Evolutionary conservation across 1,140 invertebrate genomes (phyloP), one percentile per base, ranked within the genome.

Genomic region (Drosophila jambulina): DNA sequence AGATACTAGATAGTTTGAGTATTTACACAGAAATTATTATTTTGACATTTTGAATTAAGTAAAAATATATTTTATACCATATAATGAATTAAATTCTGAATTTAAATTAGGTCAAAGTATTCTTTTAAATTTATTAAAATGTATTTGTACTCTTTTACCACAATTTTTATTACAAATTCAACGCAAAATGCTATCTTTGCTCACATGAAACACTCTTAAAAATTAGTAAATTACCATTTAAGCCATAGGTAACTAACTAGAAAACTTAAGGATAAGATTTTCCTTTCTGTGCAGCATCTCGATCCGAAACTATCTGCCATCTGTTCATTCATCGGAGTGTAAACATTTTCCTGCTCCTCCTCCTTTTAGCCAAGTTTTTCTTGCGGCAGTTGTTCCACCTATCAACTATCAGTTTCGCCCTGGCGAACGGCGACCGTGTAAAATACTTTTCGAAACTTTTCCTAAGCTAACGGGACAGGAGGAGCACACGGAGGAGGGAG

Each of bases 381-480:
- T 54, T 38, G 36, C 43, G 53, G 45, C 65, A 71, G 54, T 27
- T 34, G 34, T 46, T 53, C 53, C 53, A 38, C 65, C 60, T 62
- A 60, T 48, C 68, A 80, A 79, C 84, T 88, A 90, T 88, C 84
- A 88, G 85, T 90, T 84, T 84, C 61, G 65, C 48, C 67, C 63
- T 58, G 67, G 54, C 51, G 17, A 75, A 75, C 49, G 70, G 74
- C 63, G 62, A 76, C 70, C 70, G 80, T 87, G 84, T 61, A 88
- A 87, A 87, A 87, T 88, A 87, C 77, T 88, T 87, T 88, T 75
- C 69, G 62, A 74, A 79, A 90, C 63, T 88, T 88, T 85, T 59
- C 46, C 72, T 56, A 74, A 86, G 78, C 84, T 70, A 78, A 84
- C 68, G 64, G 68, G 77, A 80, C 38, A 57, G 51, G 32, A 21